Conservation (phyloP, 2,113 vertebrate species). For the Baryphthengus martii region DNA sequence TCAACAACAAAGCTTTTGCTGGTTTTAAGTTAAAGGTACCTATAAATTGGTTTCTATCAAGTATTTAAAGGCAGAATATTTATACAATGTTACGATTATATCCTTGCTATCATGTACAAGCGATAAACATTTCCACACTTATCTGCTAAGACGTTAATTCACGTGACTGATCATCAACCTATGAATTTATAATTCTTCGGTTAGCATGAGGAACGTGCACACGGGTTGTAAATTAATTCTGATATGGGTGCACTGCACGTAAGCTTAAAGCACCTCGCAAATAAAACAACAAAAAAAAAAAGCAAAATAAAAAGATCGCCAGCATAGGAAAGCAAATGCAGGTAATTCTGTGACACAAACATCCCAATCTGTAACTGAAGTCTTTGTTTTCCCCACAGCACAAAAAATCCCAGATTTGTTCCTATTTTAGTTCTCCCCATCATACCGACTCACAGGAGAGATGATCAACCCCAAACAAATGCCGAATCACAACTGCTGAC, state of each 20-base stretch:
- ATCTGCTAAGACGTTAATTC: background rate
- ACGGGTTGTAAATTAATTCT: background rate
- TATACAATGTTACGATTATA: fast-evolving
- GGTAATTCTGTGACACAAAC: background rate
- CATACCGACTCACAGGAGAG: background rate
- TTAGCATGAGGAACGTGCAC: background rate
- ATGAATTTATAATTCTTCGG: background rate
- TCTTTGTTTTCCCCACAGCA: background rate
- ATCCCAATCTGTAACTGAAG: background rate
- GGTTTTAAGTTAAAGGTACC: background rate
- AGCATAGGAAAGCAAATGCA: background rate
- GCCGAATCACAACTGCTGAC: background rate
- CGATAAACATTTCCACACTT: background rate
- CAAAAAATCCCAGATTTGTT: background rate
- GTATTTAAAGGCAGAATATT: background rate
- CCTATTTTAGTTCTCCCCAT: background rate
- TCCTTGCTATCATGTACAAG: background rate
- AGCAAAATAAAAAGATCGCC: background rate
- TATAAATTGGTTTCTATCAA: background rate
- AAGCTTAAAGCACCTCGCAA: background rate
- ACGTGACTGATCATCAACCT: background rate
- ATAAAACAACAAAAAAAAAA: too few relatives aligned
- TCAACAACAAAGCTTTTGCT: background rate
- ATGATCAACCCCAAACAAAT: background rate
- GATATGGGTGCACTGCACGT: background rate